Conservation (phyloP, 2,888 invertebrate genomes). For the Aleiodes leptofemur region DNA sequence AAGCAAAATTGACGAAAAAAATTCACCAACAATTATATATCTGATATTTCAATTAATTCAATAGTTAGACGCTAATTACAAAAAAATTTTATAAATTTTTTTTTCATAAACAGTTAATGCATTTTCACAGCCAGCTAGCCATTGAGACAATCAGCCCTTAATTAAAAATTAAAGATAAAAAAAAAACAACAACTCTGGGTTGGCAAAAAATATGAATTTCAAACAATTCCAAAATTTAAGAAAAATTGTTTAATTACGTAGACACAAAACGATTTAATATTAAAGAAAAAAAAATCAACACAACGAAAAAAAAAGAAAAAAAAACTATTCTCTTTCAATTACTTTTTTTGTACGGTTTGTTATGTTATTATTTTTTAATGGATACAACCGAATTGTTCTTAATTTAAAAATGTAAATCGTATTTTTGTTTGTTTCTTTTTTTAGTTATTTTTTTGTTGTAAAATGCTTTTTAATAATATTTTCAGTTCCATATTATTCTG, state of each 20-base stretch:
- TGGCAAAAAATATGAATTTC: background rate
- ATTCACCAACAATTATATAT: constrained; percentile 14
- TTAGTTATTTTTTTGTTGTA: constrained; percentile 76
- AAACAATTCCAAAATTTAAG: constrained; percentile 22
- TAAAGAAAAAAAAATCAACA: constrained; percentile 48
- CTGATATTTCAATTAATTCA: constrained; percentile 12
- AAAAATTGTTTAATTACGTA: constrained; percentile 34
- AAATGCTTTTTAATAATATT: constrained; percentile 76
- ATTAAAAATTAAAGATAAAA: constrained; percentile 12
- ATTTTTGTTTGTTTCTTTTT: constrained; percentile 74
- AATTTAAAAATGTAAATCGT: constrained; percentile 75
- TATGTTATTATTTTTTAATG: constrained; percentile 75
- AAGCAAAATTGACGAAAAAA: background rate
- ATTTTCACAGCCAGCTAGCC: constrained; percentile 10
- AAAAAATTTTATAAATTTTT: constrained; percentile 20
- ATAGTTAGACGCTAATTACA: constrained; percentile 6
- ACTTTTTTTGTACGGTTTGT: constrained; percentile 73
- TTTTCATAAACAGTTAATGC: background rate
- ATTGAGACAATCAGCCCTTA: too few species aligned
- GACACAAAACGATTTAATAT: constrained; percentile 46
- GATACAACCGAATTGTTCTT: constrained; percentile 75
- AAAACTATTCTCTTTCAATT: constrained; percentile 47
- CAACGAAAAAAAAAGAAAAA: constrained; percentile 48
- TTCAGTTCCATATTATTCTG: constrained; percentile 74
- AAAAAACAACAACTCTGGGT: constrained; percentile 32